Conservation (phyloP, 64 coral and sea anemone genomes). For the Montipora efflorescens region DNA sequence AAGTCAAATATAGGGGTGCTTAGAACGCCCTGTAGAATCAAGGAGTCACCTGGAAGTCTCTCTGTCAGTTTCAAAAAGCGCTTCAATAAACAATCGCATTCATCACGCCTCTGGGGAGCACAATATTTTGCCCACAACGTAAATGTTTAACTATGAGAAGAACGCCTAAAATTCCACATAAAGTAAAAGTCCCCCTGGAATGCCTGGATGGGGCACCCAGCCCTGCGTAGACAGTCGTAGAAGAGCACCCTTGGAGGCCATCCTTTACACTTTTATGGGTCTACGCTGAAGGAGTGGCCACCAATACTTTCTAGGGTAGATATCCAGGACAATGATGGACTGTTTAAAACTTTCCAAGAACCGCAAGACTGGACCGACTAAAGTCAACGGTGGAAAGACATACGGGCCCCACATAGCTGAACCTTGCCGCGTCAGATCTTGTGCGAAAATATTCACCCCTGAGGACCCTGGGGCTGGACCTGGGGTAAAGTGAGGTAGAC, state of each 20-base stretch:
- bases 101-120: too few species aligned
- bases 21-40: too few species aligned
- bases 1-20: too few species aligned
- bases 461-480: not conserved
- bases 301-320: slow-evolving; percentile 42
- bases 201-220: not conserved
- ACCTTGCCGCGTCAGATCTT: not conserved
- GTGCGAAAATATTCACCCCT: slow-evolving; percentile 16
- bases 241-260: slow-evolving; percentile 27
- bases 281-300: slow-evolving; percentile 44
- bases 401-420: not conserved
- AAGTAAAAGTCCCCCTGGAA: slow-evolving; percentile 27
- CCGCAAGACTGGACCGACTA: slow-evolving; percentile 14
- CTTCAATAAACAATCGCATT: not conserved
- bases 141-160: too few species aligned
- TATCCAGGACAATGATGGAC: slow-evolving; percentile 38
- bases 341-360: slow-evolving; percentile 47
- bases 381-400: slow-evolving; percentile 10
- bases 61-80: not conserved
- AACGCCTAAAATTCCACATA: not conserved
- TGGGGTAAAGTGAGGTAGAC: slow-evolving; percentile 25
- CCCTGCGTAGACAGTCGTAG: slow-evolving; percentile 7
- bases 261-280: not conserved
- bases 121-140: too few species aligned
- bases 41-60: too few species aligned